A percentile compares a stretch with the other conserved stretches of the same genome.
These are phyloP conservation scores for Echinometra lucunter DNA, from an alignment of 53 echinoderm and acorn worm genomes.

Conservation along the genomic window DNA sequence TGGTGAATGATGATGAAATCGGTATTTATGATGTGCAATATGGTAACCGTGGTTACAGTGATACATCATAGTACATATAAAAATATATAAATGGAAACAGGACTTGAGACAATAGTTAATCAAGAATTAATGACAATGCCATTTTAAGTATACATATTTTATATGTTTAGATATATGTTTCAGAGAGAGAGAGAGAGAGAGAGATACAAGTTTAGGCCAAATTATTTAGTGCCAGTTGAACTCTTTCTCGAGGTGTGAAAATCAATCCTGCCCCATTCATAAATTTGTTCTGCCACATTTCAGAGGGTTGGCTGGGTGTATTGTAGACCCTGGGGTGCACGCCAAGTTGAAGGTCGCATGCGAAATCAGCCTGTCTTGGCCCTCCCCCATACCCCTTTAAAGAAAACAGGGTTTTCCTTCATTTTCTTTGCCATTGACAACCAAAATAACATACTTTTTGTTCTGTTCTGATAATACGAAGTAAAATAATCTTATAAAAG, in stretches of 20 bases:
- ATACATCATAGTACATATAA: background rate
- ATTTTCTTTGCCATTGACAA: background rate
- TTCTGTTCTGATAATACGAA: background rate
- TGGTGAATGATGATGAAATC: no score
- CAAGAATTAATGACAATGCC: background rate
- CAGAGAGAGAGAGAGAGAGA: background rate
- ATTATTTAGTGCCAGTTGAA: conserved; percentile 13
- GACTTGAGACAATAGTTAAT: background rate
- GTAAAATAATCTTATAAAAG: background rate
- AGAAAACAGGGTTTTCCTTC: background rate
- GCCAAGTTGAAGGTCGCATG: conserved; percentile 20
- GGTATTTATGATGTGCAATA: no score
- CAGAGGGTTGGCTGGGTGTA: conserved; percentile 19
- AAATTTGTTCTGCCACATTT: background rate
- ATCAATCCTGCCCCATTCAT: conserved; percentile 40
- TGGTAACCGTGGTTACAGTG: background rate
- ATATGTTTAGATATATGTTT: background rate
- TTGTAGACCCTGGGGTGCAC: conserved; percentile 26
- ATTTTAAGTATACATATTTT: background rate
- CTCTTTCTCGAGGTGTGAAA: conserved; percentile 33
- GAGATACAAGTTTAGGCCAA: background rate
- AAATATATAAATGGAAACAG: background rate
- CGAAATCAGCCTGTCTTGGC: background rate
- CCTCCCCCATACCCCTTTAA: conserved; percentile 29
- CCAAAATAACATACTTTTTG: background rate